Evolutionary conservation across 1,140 invertebrate genomes (phyloP), one percentile per base, ranked within the genome.

Genomic region (Saccostrea cuccullata): DNA sequence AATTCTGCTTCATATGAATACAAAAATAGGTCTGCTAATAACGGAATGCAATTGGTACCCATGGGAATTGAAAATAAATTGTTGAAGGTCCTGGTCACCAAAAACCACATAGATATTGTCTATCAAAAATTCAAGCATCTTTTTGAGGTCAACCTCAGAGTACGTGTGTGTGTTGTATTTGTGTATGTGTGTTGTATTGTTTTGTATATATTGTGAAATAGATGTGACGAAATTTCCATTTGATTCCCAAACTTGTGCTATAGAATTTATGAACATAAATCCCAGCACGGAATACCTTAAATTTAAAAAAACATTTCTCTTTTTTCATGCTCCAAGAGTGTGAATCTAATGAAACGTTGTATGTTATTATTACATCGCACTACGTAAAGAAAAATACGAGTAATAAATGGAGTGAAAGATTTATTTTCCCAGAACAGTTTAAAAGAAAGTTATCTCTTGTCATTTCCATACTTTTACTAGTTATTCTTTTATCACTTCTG

Each of bases 401-500:
- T 17, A 4, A 15, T 60, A 3, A 0, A 60, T 17, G 3, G 13
- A 20, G 20, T 4, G 15, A 60, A 17, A 15, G 20, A 60, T 15
- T 60, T 0, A 15, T 17, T 17, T 60, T 60, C 3, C 20, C 15
- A 17, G 20, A 17, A 60, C 58, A 60, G 13, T 60, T 60, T 17
- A 60, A 84, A 26, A 82, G 90, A 55, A 85, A 85, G n/a, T 17
- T 89, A 67, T 89, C 86, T 82, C 73, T 86, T 55, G 86, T 87
- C 1, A 15, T 90, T 11, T 86, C 64, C 40, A 86, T 89, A 15
- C 20, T 90, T 15, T 23, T 90, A 8, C 90, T 88, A 15, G 55
- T 87, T 8, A 47, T 86, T 20, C 67, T 89, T 36, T 77, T 90
- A n/a, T 89, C 90, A 5, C 12, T 87, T 9, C 85, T 90, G 11